Conservation (phyloP, 2,113 vertebrate genomes). For the Erythrocercus mccallii region DNA sequence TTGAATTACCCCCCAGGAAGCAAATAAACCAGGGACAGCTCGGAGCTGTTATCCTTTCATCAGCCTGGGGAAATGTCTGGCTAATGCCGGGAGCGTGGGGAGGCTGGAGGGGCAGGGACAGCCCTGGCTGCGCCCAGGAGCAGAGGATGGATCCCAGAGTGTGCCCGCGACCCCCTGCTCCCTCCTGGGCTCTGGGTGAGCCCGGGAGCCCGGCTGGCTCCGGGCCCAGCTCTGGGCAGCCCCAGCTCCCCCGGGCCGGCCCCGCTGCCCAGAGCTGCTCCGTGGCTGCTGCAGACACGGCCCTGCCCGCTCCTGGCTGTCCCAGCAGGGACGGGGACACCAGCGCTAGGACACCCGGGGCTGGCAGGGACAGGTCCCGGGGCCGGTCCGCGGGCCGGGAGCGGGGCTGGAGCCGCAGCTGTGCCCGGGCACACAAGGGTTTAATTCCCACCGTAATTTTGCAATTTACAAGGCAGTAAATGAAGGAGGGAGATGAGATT, state of each 20-base stretch:
- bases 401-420: neutral
- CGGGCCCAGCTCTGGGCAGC: neutral
- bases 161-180: fast-evolving
- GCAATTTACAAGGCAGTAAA: conserved; percentile 1
- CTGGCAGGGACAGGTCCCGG: no score
- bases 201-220: fast-evolving
- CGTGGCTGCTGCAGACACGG: no score
- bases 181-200: fast-evolving
- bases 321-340: neutral
- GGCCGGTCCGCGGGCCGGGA: neutral
- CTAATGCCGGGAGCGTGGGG: neutral
- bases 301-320: no score
- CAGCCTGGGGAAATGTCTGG: neutral
- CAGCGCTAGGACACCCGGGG: neutral
- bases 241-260: neutral
- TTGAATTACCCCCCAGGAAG: conserved; percentile 1
- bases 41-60: neutral
- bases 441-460: neutral
- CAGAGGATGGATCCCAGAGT: neutral
- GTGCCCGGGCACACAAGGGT: fast-evolving
- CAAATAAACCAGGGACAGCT: neutral
- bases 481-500: neutral
- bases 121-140: fast-evolving
- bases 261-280: no score
- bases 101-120: neutral